Base-by-base conservation (phyloP, 2,113 vertebrate species). In the Dasyurus viverrinus region DNA sequence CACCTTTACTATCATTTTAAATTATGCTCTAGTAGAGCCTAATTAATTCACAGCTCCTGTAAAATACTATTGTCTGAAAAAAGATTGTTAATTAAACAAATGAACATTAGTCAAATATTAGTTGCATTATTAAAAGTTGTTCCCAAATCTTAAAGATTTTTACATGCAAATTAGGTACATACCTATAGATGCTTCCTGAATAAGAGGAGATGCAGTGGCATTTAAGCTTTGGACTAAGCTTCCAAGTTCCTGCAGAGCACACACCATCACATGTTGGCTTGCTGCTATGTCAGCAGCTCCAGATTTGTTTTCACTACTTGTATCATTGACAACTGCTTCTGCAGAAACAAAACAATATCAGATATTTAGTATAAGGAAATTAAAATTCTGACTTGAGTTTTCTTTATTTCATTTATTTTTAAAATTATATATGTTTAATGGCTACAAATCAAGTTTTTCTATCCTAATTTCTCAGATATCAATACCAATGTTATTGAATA, bases 191-290 rank as follows among this genome's bases (percentile, higher is more conserved):
- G 99, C 99, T 90, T 99, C 99, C 98, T 99, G 99, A 97, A 99
- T 99, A 90, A 99, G 99, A 0, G 99, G 99, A 27, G 99, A 99
- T 1, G 99, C 99, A 0, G 99, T 99, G 89, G 99, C 99, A 93
- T 99, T 99, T 94, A 99, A 98, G 89, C 99, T 99, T 98, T 99
- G 99, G 89, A 99, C 99, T 94, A 99, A 98, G 97, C 99, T 99
- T 89, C 99, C 99, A 24, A 99, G 99, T 90, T 99, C 99, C 96
- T 99, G 99, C 0, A 99, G 99, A 3, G 99, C 99, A 68, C 99
- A 99, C 96, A 99, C 99, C 99, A 99, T 99, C 53, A 99, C 99
- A 0, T 99, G 99, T 98, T 99, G 99, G 98, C 99, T 99, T 94
- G 99, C 99, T 36, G 99, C 99, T 8, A 99, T 99, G 90, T 99